phyloP scores from a whole-genome alignment of 2,797 vertebrate genomes.

The Gobionotothen gibberifrons region DNA sequence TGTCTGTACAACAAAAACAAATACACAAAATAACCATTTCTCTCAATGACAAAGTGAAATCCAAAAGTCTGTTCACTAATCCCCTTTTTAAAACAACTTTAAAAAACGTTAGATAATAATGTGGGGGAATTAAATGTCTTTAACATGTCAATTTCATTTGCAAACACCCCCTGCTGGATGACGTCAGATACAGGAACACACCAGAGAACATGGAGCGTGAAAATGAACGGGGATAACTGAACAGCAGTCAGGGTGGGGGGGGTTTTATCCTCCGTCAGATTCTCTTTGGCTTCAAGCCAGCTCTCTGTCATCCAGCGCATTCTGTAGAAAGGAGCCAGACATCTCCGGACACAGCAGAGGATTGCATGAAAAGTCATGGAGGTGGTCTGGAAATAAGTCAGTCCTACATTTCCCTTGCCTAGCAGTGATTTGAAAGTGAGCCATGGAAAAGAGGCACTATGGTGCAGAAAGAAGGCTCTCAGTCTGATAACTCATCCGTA shows the following conservation, averaged over 20 bases:
- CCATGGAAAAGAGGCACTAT: slow-evolving; percentile 73
- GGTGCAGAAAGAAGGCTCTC: slow-evolving; percentile 74
- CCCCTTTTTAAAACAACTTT: slow-evolving; percentile 29
- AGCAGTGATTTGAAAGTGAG: slow-evolving; percentile 50
- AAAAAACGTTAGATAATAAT: slow-evolving; percentile 21
- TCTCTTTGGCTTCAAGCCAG: slow-evolving; percentile 49
- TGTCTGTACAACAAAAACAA: slow-evolving; percentile 83
- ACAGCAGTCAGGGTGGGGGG: slow-evolving; percentile 22
- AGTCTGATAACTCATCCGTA: slow-evolving; percentile 42
- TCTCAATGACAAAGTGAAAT: slow-evolving; percentile 67
- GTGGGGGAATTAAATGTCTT: slow-evolving; percentile 26
- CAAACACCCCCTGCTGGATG: slow-evolving; percentile 34
- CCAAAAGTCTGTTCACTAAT: slow-evolving; percentile 58
- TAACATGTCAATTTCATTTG: slow-evolving; percentile 3
- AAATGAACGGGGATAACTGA: slow-evolving; percentile 41
- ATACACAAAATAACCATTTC: slow-evolving; percentile 77
- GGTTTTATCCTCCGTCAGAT: slow-evolving; percentile 33
- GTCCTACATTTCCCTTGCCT: slow-evolving; percentile 25
- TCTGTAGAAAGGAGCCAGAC: slow-evolving; percentile 47
- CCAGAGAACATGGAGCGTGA: slow-evolving; percentile 17
- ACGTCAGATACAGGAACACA: slow-evolving; percentile 29
- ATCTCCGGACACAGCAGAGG: slow-evolving; percentile 30
- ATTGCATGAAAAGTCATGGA: slow-evolving; percentile 32
- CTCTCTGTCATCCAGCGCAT: slow-evolving; percentile 39
- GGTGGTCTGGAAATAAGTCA: slow-evolving; percentile 35